Conservation (phyloP, 1,140 invertebrate genomes). For the Conus ventricosus region DNA sequence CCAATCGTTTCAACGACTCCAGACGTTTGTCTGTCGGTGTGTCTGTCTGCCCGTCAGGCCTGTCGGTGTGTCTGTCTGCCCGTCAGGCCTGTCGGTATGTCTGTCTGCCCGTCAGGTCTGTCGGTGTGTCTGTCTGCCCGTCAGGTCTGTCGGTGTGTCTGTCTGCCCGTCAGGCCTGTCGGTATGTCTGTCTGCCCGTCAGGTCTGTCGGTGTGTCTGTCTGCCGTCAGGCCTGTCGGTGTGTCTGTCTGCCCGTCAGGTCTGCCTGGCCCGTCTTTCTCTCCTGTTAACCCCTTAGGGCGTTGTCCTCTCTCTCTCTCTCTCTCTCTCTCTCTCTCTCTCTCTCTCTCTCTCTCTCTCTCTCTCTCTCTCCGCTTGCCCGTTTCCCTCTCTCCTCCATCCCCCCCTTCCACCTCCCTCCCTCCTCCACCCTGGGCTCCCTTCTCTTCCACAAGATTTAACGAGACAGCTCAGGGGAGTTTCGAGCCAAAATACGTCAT, state of each 20-base stretch:
- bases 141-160: neutral
- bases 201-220: too few species aligned
- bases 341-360: constrained; percentile 13
- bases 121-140: too few species aligned
- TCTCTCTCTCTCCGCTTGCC: neutral
- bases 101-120: neutral
- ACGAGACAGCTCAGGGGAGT: too few species aligned
- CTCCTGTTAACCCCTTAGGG: neutral
- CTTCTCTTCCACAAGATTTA: too few species aligned
- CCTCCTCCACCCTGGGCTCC: neutral
- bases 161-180: too few species aligned
- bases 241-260: neutral
- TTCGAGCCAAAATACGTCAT: too few species aligned
- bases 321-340: constrained; percentile 15
- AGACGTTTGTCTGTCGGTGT: too few species aligned
- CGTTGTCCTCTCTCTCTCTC: neutral
- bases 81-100: too few species aligned
- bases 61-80: too few species aligned
- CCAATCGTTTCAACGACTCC: too few species aligned
- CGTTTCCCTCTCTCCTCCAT: neutral
- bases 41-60: neutral
- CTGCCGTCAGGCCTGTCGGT: too few species aligned
- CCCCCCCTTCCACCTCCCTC: neutral
- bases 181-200: neutral
- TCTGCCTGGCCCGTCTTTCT: neutral